Percentiles rank a stretch among this genome's conserved stretches.
Evolutionary conservation across 2,113 vertebrate genomes (phyloP).

Genomic region (Talpa occidentalis): DNA sequence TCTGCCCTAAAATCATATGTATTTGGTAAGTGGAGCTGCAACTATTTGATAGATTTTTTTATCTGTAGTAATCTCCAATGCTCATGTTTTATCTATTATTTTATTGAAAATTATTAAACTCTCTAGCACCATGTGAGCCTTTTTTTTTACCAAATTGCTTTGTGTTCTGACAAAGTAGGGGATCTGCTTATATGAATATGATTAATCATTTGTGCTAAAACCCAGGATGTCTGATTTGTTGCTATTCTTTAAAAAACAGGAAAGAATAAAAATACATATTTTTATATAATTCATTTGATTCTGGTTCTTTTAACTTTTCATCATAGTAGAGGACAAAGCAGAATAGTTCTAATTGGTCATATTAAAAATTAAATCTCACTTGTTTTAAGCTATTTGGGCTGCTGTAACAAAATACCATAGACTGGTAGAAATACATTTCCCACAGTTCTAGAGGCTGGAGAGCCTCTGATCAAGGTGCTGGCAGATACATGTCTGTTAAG

Average conservation of each 20-base stretch:
- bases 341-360: background rate
- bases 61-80: background rate
- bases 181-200: background rate
- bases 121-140: background rate
- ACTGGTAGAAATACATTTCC: background rate
- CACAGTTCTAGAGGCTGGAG: background rate
- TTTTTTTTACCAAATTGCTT: background rate
- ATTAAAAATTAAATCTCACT: slow-evolving; percentile 34
- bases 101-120: background rate
- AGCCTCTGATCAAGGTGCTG: too few species aligned
- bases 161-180: background rate
- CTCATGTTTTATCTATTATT: background rate
- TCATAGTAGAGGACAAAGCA: background rate
- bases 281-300: slow-evolving; percentile 18
- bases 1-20: background rate
- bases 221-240: background rate
- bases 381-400: background rate
- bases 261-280: background rate
- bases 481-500: background rate
- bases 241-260: background rate
- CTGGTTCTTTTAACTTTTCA: background rate
- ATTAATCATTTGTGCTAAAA: slow-evolving; percentile 3
- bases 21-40: slow-evolving; percentile 22
- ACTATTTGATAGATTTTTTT: slow-evolving; percentile 45
- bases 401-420: background rate